Conservation (phyloP, 2,888 invertebrate genomes). For the Apotomis capreana region DNA sequence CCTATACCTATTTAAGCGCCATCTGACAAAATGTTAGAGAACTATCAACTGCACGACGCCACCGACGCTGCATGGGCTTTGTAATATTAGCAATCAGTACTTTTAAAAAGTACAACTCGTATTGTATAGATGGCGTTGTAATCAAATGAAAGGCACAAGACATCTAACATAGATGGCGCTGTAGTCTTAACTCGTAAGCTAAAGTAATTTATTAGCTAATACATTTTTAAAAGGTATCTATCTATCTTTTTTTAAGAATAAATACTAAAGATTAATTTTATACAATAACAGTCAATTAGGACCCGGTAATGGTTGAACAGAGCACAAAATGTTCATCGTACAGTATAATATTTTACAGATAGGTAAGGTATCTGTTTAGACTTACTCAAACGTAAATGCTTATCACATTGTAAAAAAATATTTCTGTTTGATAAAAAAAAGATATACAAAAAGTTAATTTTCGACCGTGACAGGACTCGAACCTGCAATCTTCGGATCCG, state of each 20-base stretch:
- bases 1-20: constrained; percentile 8
- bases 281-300: no score
- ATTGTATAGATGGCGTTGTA: constrained; percentile 1
- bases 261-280: no score
- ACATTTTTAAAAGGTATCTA: no score
- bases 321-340: no score
- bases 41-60: not conserved
- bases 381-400: no score
- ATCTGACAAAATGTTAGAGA: constrained; percentile 4
- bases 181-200: not conserved
- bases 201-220: not conserved
- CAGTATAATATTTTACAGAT: no score
- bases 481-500: constrained; percentile 89
- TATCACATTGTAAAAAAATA: not conserved
- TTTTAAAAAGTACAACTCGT: not conserved
- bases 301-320: no score
- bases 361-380: no score
- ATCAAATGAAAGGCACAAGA: no score
- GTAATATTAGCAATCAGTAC: not conserved
- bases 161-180: not conserved
- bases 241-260: no score
- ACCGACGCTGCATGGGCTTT: no score
- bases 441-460: constrained; percentile 34
- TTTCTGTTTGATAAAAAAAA: constrained; percentile 1
- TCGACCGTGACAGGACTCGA: constrained; percentile 89